Conservation (phyloP, 2,888 invertebrate genomes). For the Catocala sponsa region DNA sequence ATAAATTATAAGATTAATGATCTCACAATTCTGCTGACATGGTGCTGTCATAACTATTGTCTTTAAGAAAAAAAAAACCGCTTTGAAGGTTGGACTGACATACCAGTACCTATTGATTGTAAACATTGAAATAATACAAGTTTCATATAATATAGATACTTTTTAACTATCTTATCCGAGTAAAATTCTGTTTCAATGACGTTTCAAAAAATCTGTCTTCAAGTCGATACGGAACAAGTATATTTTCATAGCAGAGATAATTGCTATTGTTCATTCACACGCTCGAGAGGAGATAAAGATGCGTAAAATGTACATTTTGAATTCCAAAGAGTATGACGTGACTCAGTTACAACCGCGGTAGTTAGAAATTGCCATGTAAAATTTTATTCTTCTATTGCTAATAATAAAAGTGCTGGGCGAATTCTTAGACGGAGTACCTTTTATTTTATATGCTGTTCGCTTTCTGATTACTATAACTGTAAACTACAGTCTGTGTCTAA, state of each 20-base stretch:
- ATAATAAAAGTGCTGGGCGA: conserved; percentile 21
- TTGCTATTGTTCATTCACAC: conserved; percentile 48
- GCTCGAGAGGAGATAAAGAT: conserved; percentile 26
- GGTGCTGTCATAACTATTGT: no score
- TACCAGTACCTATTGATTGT: no score
- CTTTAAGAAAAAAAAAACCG: no score
- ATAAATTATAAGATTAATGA: no score
- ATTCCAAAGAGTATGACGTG: conserved; percentile 45
- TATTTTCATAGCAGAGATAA: conserved; percentile 23
- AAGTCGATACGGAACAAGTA: conserved; percentile 15
- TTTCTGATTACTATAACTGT: conserved; percentile 33
- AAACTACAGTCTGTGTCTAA: conserved; percentile 42
- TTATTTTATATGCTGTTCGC: conserved; percentile 21
- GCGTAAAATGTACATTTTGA: conserved; percentile 34
- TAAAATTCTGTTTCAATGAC: no score
- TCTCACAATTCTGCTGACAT: no score
- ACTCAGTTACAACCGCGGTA: conserved; percentile 26
- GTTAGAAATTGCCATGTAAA: conserved; percentile 40
- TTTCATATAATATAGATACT: no score
- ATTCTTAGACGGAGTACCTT: conserved; percentile 23
- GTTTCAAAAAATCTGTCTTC: background rate
- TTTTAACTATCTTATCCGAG: no score
- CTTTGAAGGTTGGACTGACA: no score
- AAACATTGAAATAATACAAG: no score
- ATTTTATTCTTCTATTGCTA: conserved; percentile 41